Conservation (phyloP, 2,888 invertebrate genomes). For the Drosophila testacea region DNA sequence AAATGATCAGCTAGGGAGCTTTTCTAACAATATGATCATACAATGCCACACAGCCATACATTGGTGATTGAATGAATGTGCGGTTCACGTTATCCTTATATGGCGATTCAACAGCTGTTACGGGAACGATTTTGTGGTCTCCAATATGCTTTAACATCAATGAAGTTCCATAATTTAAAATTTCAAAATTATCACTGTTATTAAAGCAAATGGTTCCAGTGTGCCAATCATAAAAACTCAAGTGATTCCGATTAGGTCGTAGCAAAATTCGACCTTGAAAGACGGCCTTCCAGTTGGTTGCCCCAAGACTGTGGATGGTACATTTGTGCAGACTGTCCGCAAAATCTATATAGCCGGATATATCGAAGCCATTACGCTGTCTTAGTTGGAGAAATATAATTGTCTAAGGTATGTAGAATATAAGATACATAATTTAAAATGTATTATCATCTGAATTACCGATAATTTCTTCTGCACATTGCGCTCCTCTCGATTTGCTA, state of each 20-base stretch:
- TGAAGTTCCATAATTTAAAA: conserved; percentile 29
- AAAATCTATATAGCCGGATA: conserved; percentile 63
- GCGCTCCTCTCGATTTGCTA: conserved; percentile 86
- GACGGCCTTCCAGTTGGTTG: conserved; percentile 49
- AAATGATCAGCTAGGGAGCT: conserved; percentile 25
- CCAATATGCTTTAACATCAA: conserved; percentile 49
- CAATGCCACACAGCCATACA: conserved; percentile 46
- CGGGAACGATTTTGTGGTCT: conserved; percentile 56
- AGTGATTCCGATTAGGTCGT: conserved; percentile 38
- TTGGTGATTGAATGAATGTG: conserved; percentile 32
- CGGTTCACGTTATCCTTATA: conserved; percentile 46
- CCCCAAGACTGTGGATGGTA: conserved; percentile 5
- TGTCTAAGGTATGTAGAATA: conserved; percentile 28
- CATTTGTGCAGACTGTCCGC: conserved; percentile 48
- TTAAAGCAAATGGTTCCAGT: conserved; percentile 35
- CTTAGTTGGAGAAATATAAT: conserved; percentile 59
- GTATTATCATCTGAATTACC: conserved; percentile 82
- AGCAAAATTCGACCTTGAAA: conserved; percentile 47
- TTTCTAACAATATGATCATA: conserved; percentile 60
- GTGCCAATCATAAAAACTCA: conserved; percentile 63
- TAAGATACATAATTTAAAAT: too few species aligned
- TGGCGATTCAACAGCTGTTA: conserved; percentile 23
- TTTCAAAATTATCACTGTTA: conserved; percentile 44
- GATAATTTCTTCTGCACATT: conserved; percentile 91
- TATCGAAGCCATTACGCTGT: conserved; percentile 52